Conservation (phyloP, 2,797 vertebrate genomes). For the Cottoperca gobio region DNA sequence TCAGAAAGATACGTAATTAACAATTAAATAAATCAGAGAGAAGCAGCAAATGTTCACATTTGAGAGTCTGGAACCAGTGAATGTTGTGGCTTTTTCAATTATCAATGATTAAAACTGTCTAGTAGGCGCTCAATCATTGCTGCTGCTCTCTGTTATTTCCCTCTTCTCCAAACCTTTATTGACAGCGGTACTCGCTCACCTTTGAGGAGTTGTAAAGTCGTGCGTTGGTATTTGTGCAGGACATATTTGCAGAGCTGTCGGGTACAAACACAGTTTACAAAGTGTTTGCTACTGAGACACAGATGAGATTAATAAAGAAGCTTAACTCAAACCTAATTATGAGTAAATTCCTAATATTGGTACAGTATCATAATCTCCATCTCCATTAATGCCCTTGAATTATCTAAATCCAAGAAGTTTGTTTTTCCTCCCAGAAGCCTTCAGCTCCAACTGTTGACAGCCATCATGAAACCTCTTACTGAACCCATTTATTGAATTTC, state of each 20-base stretch:
- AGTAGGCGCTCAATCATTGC: not conserved
- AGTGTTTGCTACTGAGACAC: conserved; percentile 16
- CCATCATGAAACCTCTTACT: conserved; percentile 3
- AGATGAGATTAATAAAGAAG: conserved; percentile 46
- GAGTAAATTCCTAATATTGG: conserved; percentile 45
- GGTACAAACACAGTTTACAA: conserved; percentile 22
- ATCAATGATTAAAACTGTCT: not conserved
- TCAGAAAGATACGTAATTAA: not conserved
- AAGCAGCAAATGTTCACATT: not conserved
- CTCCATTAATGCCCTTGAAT: conserved; percentile 40
- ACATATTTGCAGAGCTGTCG: conserved; percentile 23
- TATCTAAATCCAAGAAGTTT: conserved; percentile 36
- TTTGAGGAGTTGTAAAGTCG: not conserved
- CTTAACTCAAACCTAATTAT: conserved; percentile 47
- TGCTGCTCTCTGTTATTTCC: not conserved
- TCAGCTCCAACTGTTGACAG: conserved; percentile 11
- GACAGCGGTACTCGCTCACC: not conserved
- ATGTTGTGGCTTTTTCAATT: not conserved
- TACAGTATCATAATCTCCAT: conserved; percentile 33
- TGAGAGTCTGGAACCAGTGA: not conserved
- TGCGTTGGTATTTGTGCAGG: not conserved
- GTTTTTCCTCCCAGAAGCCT: conserved; percentile 24
- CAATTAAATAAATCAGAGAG: not conserved
- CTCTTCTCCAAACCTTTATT: not conserved
- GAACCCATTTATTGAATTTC: conserved; percentile 16